phyloP scores from a whole-genome alignment of 2,113 vertebrate species.

The Semnornis frantzii region DNA sequence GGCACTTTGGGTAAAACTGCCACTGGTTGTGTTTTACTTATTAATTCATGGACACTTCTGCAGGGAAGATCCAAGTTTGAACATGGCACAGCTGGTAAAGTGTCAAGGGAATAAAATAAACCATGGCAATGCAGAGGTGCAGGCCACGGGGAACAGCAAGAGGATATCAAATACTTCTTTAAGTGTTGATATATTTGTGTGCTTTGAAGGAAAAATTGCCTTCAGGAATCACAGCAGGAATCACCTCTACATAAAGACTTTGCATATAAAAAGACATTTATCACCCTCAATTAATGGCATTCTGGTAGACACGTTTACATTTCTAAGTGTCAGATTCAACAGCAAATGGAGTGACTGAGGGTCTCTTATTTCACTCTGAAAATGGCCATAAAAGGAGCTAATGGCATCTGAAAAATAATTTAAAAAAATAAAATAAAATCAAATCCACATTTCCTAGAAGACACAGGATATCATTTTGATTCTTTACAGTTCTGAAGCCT shows the following conservation, averaged over 20 bases:
- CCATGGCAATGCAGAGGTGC: background rate
- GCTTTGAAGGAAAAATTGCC: slow-evolving; percentile 61
- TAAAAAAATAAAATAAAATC: background rate
- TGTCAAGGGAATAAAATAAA: background rate
- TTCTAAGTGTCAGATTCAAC: slow-evolving; percentile 28
- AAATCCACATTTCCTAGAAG: background rate
- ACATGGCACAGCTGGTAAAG: background rate
- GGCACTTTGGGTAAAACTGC: background rate
- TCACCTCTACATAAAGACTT: slow-evolving; percentile 47
- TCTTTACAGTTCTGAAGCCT: background rate
- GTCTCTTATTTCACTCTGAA: background rate
- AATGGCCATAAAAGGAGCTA: slow-evolving; percentile 22
- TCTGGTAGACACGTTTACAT: slow-evolving; percentile 57
- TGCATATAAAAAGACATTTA: slow-evolving; percentile 49
- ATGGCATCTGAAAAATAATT: background rate
- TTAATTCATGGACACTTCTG: background rate
- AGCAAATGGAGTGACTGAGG: slow-evolving; percentile 27
- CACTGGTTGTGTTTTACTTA: background rate
- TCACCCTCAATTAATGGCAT: slow-evolving; percentile 65
- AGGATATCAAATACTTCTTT: slow-evolving; percentile 49
- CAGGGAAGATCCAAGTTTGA: background rate
- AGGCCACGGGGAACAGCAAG: background rate
- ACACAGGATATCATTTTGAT: background rate
- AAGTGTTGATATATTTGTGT: slow-evolving; percentile 57
- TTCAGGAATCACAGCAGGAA: slow-evolving; percentile 57